Percentiles rank a stretch among this genome's conserved stretches.
phyloP scores from a whole-genome alignment of 1,140 invertebrate species.

The Dufourea novaeangliae region DNA sequence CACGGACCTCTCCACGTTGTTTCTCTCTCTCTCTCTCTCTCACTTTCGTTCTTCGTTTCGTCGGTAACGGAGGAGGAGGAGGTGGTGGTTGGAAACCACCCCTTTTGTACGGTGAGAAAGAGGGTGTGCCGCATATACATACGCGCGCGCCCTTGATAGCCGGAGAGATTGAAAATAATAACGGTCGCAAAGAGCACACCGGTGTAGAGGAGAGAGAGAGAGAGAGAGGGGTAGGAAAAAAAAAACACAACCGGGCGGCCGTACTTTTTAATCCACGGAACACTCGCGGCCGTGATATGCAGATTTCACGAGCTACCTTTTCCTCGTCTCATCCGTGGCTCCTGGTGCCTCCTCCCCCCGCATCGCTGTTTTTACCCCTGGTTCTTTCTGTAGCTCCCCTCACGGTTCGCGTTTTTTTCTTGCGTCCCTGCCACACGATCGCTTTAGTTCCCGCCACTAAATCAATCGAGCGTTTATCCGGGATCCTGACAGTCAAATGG shows the following conservation, averaged over 20 bases:
- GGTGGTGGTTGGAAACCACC: conserved; percentile 3
- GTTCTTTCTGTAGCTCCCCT: background rate
- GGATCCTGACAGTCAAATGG: conserved; percentile 53
- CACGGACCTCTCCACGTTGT: conserved; percentile 18
- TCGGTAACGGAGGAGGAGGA: background rate
- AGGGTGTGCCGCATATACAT: conserved; percentile 29
- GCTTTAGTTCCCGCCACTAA: conserved; percentile 43
- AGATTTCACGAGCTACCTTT: conserved; percentile 64
- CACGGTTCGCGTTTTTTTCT: conserved; percentile 29
- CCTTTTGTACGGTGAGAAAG: conserved; percentile 34
- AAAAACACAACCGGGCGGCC: conserved; percentile 31
- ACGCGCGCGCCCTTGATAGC: conserved; percentile 40
- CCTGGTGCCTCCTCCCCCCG: background rate
- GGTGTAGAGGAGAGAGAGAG: conserved; percentile 8
- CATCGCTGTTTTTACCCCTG: background rate
- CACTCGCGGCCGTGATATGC: conserved; percentile 62
- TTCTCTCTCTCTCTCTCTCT: conserved; percentile 12
- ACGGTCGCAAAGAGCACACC: conserved; percentile 47
- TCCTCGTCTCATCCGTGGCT: conserved; percentile 33
- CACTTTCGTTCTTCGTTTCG: background rate
- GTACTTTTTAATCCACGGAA: conserved; percentile 62
- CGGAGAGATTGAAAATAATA: conserved; percentile 66
- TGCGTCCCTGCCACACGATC: conserved; percentile 23
- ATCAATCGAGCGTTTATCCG: conserved; percentile 63
- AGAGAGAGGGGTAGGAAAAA: conserved; percentile 22